A percentile compares a stretch with the other conserved stretches of the same genome.
phyloP scores from a whole-genome alignment of 1,140 invertebrate species.

The Meloidogyne floridensis region DNA sequence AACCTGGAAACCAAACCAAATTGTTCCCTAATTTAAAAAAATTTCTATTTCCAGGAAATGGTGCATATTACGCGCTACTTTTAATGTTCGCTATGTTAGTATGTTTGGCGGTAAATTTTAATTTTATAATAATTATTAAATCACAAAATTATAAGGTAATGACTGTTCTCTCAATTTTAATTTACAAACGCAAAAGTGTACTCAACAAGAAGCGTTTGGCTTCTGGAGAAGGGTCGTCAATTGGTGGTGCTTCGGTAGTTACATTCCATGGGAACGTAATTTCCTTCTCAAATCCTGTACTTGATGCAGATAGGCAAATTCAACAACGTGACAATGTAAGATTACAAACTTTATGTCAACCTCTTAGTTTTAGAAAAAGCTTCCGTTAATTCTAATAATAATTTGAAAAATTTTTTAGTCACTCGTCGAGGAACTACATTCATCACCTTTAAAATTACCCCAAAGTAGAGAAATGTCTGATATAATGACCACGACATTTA shows the following conservation, averaged over 20 bases:
- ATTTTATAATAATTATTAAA: background rate
- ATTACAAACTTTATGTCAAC: background rate
- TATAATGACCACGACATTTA: constrained; percentile 57
- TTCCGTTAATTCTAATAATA: constrained; percentile 21
- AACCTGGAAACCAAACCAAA: too few relatives aligned
- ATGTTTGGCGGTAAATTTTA: constrained; percentile 32
- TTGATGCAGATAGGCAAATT: constrained; percentile 42
- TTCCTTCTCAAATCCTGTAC: constrained; percentile 64
- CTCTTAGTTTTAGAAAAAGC: constrained; percentile 4
- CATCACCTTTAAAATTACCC: constrained; percentile 13
- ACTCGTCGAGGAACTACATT: constrained; percentile 31
- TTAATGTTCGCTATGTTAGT: constrained; percentile 57
- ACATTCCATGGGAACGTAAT: constrained; percentile 65
- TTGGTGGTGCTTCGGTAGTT: constrained; percentile 40
- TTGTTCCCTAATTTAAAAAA: background rate
- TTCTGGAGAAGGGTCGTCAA: constrained; percentile 35
- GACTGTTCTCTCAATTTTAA: constrained; percentile 50
- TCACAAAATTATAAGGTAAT: constrained; percentile 34
- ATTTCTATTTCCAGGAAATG: constrained; percentile 25
- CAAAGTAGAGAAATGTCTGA: constrained; percentile 20
- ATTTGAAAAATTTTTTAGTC: constrained; percentile 32
- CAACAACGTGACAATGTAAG: constrained; percentile 30
- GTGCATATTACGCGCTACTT: constrained; percentile 53
- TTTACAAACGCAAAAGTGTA: constrained; percentile 53
- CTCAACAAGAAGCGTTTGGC: constrained; percentile 63